phyloP scores from a whole-genome alignment of 1,140 invertebrate genomes.

The Druon quercuslanigerum region DNA sequence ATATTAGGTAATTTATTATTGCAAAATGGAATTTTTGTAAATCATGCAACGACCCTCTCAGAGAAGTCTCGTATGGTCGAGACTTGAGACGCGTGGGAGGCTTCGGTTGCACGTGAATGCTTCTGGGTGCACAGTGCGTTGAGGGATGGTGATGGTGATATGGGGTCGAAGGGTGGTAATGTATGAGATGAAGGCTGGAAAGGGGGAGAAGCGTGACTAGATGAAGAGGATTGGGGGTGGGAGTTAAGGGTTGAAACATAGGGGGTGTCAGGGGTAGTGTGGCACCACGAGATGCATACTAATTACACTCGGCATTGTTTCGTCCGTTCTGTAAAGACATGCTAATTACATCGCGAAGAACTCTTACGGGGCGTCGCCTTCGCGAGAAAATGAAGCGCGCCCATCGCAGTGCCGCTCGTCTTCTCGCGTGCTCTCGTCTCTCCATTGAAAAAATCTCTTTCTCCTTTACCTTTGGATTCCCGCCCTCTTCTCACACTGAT shows the following conservation, averaged over 20 bases:
- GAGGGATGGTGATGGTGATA: not conserved
- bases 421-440: conserved; percentile 55
- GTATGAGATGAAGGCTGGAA: not conserved
- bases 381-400: conserved; percentile 36
- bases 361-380: conserved; percentile 39
- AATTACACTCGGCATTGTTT: conserved; percentile 66
- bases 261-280: not conserved
- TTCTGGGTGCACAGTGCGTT: not conserved
- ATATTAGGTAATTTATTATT: too few relatives aligned
- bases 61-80: not conserved
- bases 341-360: conserved; percentile 72
- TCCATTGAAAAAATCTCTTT: conserved; percentile 44
- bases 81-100: not conserved
- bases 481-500: conserved; percentile 36
- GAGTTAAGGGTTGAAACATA: not conserved
- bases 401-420: conserved; percentile 57
- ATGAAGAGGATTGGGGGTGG: conserved; percentile 24
- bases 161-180: not conserved
- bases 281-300: conserved; percentile 57
- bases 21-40: too few relatives aligned
- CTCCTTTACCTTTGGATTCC: conserved; percentile 32
- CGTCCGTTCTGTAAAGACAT: conserved; percentile 63
- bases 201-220: conserved; percentile 13
- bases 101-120: conserved; percentile 24
- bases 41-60: not conserved